These are phyloP conservation scores for Agriopis leucophaearia DNA, from an alignment of 2,888 invertebrate genomes.

Conservation along the genomic window DNA sequence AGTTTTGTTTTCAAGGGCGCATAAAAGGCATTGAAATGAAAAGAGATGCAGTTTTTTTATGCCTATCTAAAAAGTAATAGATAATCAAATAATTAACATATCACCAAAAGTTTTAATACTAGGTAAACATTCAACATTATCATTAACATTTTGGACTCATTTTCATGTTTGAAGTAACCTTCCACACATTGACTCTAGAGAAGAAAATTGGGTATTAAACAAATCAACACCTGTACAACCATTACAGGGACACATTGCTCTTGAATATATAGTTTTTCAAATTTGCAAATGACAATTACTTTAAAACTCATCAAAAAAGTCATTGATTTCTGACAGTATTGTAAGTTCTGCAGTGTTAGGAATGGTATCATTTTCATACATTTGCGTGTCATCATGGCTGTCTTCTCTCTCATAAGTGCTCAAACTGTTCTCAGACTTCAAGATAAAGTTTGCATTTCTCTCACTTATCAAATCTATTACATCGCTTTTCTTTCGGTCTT, in stretches of 20 bases:
- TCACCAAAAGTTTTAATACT: not conserved
- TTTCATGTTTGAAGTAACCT: too few species aligned
- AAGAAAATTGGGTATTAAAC: too few species aligned
- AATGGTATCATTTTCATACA: conserved; percentile 78
- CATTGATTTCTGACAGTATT: conserved; percentile 71
- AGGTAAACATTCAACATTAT: too few species aligned
- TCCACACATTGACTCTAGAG: too few species aligned
- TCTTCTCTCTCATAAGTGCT: conserved; percentile 67
- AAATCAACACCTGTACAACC: too few species aligned
- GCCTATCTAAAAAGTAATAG: too few species aligned
- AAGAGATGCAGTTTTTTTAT: too few species aligned
- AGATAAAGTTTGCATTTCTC: conserved; percentile 68
- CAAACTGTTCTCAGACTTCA: conserved; percentile 69
- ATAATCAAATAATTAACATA: not conserved
- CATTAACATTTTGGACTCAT: too few species aligned
- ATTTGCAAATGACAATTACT: not conserved
- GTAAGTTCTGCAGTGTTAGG: conserved; percentile 70
- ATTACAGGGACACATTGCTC: too few species aligned
- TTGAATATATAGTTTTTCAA: too few species aligned
- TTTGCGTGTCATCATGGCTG: conserved; percentile 71
- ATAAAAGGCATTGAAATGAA: too few species aligned
- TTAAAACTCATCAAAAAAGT: conserved; percentile 80
- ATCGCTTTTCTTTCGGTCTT: conserved; percentile 62
- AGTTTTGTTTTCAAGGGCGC: too few species aligned
- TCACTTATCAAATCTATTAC: conserved; percentile 63